Evolutionary conservation across 2,888 invertebrate genomes (phyloP).

Genomic region (Alsophila aescularia): DNA sequence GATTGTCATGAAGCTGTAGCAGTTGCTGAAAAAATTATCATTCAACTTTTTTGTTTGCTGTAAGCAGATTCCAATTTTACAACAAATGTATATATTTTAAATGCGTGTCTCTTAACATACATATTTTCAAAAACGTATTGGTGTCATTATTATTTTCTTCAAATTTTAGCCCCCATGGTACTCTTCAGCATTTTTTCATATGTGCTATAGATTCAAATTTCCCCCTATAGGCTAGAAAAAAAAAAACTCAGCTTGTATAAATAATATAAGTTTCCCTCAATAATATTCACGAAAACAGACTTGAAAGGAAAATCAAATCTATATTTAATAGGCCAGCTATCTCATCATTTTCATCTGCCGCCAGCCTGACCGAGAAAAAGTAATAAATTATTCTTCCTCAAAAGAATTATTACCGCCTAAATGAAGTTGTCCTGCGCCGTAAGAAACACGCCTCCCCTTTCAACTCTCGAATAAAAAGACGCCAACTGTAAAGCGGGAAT

Average conservation of each 20-base stretch:
- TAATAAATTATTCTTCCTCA: constrained; percentile 43
- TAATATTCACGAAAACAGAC: constrained; percentile 29
- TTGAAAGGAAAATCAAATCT: constrained; percentile 36
- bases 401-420: constrained; percentile 49
- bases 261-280: constrained; percentile 8
- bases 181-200: too few relatives aligned
- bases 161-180: too few relatives aligned
- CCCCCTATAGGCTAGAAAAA: background rate
- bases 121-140: too few relatives aligned
- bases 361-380: constrained; percentile 37
- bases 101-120: too few relatives aligned
- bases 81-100: too few relatives aligned
- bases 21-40: too few relatives aligned
- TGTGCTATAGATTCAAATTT: too few relatives aligned
- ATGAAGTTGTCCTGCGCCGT: constrained; percentile 59
- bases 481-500: constrained; percentile 59
- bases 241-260: constrained; percentile 10
- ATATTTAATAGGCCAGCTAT: constrained; percentile 36
- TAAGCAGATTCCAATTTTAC: too few relatives aligned
- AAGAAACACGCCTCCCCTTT: constrained; percentile 59
- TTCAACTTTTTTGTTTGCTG: too few relatives aligned
- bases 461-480: constrained; percentile 56
- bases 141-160: too few relatives aligned
- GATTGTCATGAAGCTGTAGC: too few relatives aligned
- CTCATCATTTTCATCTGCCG: constrained; percentile 39